These are phyloP conservation scores for Morpho deidamia DNA, from an alignment of 2,888 invertebrate genomes.

Conservation along the genomic window DNA sequence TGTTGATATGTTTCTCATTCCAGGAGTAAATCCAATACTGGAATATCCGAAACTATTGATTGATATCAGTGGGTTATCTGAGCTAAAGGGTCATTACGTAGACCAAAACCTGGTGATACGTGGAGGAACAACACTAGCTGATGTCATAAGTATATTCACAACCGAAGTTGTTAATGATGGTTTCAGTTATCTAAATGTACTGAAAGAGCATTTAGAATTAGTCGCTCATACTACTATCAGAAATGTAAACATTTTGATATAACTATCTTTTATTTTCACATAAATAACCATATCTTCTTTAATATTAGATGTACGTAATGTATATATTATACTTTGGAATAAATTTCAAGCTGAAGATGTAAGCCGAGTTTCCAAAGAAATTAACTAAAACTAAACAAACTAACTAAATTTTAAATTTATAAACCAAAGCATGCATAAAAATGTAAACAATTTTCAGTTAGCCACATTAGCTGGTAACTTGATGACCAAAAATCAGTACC, in stretches of 20 bases:
- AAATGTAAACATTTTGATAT: slow-evolving; percentile 72
- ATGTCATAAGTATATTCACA: slow-evolving; percentile 64
- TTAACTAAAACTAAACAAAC: neutral
- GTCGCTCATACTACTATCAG: slow-evolving; percentile 84
- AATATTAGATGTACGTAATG: neutral
- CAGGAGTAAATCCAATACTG: slow-evolving; percentile 54
- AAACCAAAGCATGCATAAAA: neutral
- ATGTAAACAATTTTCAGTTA: slow-evolving; percentile 49
- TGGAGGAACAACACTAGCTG: slow-evolving; percentile 72
- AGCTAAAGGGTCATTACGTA: slow-evolving; percentile 62
- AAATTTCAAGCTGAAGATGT: no score
- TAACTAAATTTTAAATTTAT: neutral
- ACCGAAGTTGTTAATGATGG: slow-evolving; percentile 37
- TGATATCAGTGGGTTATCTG: slow-evolving; percentile 78
- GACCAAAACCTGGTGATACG: slow-evolving; percentile 70
- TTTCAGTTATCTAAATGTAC: slow-evolving; percentile 76
- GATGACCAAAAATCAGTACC: slow-evolving; percentile 80
- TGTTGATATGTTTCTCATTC: slow-evolving; percentile 20
- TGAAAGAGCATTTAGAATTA: slow-evolving; percentile 81
- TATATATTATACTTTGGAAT: neutral
- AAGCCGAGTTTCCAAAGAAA: neutral
- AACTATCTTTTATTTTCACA: neutral
- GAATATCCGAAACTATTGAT: slow-evolving; percentile 70
- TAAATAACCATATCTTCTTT: neutral
- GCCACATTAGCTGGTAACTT: slow-evolving; percentile 85